Base-by-base conservation (phyloP, 2,797 vertebrate genomes). In the Scyliorhinus canicula region DNA sequence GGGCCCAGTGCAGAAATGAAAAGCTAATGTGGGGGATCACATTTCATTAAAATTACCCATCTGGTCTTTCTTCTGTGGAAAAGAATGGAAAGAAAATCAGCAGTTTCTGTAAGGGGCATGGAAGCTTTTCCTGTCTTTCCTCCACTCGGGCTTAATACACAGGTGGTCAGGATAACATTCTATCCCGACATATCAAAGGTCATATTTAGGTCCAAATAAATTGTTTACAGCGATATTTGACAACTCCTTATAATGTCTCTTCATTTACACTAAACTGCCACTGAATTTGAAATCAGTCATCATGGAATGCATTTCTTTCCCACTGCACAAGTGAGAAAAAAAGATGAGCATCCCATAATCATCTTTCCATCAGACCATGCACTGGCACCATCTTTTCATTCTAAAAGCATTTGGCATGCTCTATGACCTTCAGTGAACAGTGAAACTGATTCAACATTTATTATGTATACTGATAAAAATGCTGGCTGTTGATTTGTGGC, bases 201-300 rank as follows among this genome's bases (percentile, higher is more conserved):
- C 63, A 60, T 60, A 67, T 24, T 26, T 93, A n/a, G n/a, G 11
- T 69, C 40, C 44, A 93, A 50, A 26, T 93, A 69, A 44, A 44
- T 69, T 93, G 63, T 47, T 93, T 67, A 93, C n/a, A n/a, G n/a
- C n/a, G n/a, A 60, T 74, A 77, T 47, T 93, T 93, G 44, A 50
- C 91, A 69, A 47, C 26, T 93, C 63, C 4, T 93, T 93, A 69
- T 7, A 93, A 47, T 69, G 21, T 7, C 11, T 1, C 35, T 28
- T 93, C 7, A 31, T 1, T 69, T 69, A 31, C 26, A 16, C 28
- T n/a, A 69, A 93, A 60, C 21, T 47, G 90, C 47, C 44, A 74
- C 47, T 71, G 93, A 52, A 31, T 40, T 94, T 74, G 47, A 19
- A 74, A 69, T 50, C 8, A 19, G 44, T 52, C 74, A 67, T n/a